These are phyloP conservation scores for Neogobius melanostomus DNA, from an alignment of 2,113 vertebrate genomes.

Conservation along the genomic window DNA sequence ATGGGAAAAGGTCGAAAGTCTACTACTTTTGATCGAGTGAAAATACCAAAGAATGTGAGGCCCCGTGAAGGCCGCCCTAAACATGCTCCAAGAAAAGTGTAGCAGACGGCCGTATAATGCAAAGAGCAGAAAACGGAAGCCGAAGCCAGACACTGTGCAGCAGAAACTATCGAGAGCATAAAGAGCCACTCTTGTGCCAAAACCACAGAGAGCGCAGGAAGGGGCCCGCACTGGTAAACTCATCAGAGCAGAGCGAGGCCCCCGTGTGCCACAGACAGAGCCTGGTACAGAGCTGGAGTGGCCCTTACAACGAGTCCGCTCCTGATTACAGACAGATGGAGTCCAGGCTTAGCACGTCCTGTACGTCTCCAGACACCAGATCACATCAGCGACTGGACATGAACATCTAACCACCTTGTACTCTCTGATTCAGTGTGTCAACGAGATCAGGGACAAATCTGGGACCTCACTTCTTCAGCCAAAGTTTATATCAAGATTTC, in stretches of 20 bases:
- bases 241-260: slow-evolving; percentile 47
- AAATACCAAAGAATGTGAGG: not conserved
- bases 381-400: not conserved
- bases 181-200: slow-evolving; percentile 50
- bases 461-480: too few relatives aligned
- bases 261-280: not conserved
- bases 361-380: not conserved
- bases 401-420: too few relatives aligned
- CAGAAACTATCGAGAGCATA: slow-evolving; percentile 46
- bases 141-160: slow-evolving; percentile 36
- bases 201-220: slow-evolving; percentile 34
- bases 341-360: slow-evolving; percentile 41
- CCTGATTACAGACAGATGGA: slow-evolving; percentile 55
- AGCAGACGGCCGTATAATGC: not conserved
- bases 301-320: slow-evolving; percentile 34
- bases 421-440: too few relatives aligned
- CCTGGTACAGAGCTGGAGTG: slow-evolving; percentile 19
- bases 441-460: too few relatives aligned
- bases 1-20: not conserved
- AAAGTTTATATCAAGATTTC: too few relatives aligned
- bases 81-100: not conserved
- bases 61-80: not conserved
- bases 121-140: slow-evolving; percentile 48
- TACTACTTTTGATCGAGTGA: not conserved
- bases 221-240: slow-evolving; percentile 61